These are phyloP conservation scores for Corythornis vintsioides DNA, from an alignment of 2,113 vertebrate species.

Conservation along the genomic window DNA sequence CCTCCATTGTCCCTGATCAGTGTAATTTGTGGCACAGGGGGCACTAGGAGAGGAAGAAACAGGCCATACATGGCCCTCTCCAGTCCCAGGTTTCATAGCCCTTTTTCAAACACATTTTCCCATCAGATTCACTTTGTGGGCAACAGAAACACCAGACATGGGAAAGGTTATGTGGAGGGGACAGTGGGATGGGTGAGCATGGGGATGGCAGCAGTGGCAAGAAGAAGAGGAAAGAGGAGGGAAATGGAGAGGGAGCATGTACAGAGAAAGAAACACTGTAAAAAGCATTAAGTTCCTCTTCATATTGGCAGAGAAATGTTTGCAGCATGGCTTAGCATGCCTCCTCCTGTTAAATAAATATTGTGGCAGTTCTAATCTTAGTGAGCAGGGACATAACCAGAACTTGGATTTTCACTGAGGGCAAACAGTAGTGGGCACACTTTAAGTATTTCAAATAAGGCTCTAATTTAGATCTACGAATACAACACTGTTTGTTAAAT, in stretches of 20 bases:
- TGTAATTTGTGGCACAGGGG: not conserved
- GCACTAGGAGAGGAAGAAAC: not conserved
- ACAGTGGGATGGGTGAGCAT: not conserved
- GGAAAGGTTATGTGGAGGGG: not conserved
- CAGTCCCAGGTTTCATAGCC: not conserved
- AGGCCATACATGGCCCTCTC: not conserved
- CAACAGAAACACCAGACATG: not conserved
- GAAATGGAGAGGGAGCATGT: not conserved
- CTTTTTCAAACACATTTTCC: not conserved
- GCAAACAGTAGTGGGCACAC: conserved; percentile 62
- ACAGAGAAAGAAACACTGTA: conserved; percentile 9
- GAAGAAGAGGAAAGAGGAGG: not conserved
- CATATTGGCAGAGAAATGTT: conserved; percentile 61
- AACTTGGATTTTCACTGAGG: conserved; percentile 73
- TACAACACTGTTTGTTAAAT: conserved; percentile 66
- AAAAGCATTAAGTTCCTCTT: conserved; percentile 55
- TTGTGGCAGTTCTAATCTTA: conserved; percentile 75
- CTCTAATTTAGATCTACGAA: conserved; percentile 64
- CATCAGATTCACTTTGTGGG: not conserved
- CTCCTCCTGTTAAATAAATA: conserved; percentile 73
- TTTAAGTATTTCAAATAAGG: conserved; percentile 66
- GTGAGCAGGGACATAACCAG: conserved; percentile 61
- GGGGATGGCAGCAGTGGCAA: not conserved
- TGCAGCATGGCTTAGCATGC: conserved; percentile 71
- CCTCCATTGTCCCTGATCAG: not conserved